A percentile compares a stretch with the other conserved stretches of the same genome.
Evolutionary conservation across 2,888 invertebrate genomes (phyloP).

Genomic region (Acanthopleura granulata): DNA sequence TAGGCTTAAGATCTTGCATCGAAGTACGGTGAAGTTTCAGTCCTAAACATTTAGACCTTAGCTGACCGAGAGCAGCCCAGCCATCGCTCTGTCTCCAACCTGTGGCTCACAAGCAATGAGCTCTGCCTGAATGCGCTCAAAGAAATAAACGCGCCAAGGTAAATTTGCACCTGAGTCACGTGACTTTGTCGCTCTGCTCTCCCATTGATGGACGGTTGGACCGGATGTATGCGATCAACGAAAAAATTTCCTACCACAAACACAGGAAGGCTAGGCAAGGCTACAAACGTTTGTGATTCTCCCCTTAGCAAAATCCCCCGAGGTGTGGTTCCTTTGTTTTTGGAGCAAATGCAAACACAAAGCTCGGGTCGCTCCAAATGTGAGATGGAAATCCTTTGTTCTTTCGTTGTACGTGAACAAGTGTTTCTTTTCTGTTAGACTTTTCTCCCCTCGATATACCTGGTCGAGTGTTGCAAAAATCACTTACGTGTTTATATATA

Average conservation of each 20-base stretch:
- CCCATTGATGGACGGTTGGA: background rate
- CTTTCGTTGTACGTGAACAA: background rate
- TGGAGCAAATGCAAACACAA: background rate
- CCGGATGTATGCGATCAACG: constrained; percentile 17
- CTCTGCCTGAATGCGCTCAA: background rate
- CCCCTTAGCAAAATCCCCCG: background rate
- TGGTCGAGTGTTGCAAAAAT: too few species aligned
- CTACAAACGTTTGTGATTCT: constrained; percentile 7
- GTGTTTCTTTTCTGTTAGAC: background rate
- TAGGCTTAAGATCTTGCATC: too few species aligned
- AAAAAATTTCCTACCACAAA: constrained; percentile 9
- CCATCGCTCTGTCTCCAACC: too few species aligned
- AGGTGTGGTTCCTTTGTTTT: constrained; percentile 20
- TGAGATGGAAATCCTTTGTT: background rate
- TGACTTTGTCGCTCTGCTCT: background rate
- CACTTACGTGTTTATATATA: too few species aligned
- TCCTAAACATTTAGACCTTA: background rate
- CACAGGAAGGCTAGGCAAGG: background rate
- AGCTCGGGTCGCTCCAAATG: background rate
- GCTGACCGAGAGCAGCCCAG: too few species aligned
- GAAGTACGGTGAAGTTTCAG: too few species aligned
- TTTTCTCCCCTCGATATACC: too few species aligned
- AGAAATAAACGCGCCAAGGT: constrained; percentile 20
- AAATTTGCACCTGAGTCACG: constrained; percentile 19
- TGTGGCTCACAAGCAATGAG: too few species aligned